Evolutionary conservation across 1,140 invertebrate genomes (phyloP).

Genomic region (Sesamia nonagrioides): DNA sequence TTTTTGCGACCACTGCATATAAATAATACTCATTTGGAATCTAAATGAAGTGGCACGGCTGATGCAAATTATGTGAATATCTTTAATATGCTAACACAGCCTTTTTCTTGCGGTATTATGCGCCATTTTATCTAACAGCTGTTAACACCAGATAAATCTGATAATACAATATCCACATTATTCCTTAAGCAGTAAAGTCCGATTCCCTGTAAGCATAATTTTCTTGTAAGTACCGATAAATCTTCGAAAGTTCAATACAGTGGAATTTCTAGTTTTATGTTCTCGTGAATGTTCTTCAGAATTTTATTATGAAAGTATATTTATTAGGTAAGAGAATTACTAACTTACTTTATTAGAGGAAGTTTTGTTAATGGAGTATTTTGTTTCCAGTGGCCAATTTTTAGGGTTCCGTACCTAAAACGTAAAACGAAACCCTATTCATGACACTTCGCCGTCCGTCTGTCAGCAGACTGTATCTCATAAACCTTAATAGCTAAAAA

Average conservation of each 20-base stretch:
- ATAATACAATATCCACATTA: slow-evolving; percentile 22
- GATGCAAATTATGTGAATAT: neutral
- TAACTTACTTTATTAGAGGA: neutral
- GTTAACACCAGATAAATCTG: slow-evolving; percentile 20
- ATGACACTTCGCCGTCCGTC: too few species aligned
- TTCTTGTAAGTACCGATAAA: slow-evolving; percentile 28
- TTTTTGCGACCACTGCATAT: too few species aligned
- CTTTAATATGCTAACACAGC: slow-evolving; percentile 12
- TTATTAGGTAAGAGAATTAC: slow-evolving; percentile 19
- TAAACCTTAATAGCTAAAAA: too few species aligned
- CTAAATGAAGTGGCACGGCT: neutral
- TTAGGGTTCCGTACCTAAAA: too few species aligned
- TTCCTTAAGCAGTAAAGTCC: slow-evolving; percentile 12
- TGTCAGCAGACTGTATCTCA: too few species aligned
- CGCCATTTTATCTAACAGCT: slow-evolving; percentile 23
- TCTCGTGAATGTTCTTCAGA: slow-evolving; percentile 26
- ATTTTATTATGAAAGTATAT: slow-evolving; percentile 35
- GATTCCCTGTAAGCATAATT: slow-evolving; percentile 6
- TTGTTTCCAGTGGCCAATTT: too few species aligned
- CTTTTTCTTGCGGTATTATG: slow-evolving; percentile 10
- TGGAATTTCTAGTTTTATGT: slow-evolving; percentile 40
- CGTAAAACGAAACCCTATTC: too few species aligned
- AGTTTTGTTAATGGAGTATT: too few species aligned
- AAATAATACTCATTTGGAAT: too few species aligned
- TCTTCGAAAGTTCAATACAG: slow-evolving; percentile 39